Conservation (phyloP, 2,888 invertebrate genomes). For the Dromius quadrimaculatus region DNA sequence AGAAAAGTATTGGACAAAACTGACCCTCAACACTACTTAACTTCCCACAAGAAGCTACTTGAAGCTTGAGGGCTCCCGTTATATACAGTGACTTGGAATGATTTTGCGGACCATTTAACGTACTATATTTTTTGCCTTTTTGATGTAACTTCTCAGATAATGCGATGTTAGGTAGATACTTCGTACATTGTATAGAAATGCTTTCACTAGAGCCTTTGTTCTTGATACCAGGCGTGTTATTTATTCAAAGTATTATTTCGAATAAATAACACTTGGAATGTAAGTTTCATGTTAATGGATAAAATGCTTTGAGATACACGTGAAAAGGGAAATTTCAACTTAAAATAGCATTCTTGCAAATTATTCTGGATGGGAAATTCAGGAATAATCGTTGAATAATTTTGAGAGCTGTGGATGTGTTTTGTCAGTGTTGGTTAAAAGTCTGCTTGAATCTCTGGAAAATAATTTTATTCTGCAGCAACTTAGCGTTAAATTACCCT, state of each 20-base stretch:
- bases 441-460: too few species aligned
- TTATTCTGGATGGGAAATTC: too few species aligned
- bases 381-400: too few species aligned
- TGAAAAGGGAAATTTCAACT: too few species aligned
- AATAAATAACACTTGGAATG: constrained; percentile 20
- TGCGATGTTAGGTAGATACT: not conserved
- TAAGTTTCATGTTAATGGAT: constrained; percentile 15
- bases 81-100: constrained; percentile 26
- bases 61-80: not conserved
- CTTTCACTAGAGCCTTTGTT: constrained; percentile 26
- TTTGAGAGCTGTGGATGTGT: not conserved
- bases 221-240: constrained; percentile 8
- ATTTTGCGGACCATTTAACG: constrained; percentile 35
- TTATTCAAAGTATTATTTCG: constrained; percentile 14
- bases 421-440: not conserved
- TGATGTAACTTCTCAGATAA: constrained; percentile 26
- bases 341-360: too few species aligned
- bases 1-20: constrained; percentile 15
- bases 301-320: constrained; percentile 3
- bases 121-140: constrained; percentile 39
- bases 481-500: constrained; percentile 5
- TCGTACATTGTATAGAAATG: constrained; percentile 7
- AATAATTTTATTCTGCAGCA: constrained; percentile 2
- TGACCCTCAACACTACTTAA: constrained; percentile 27
- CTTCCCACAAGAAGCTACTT: constrained; percentile 8